phyloP scores from a whole-genome alignment of 2,113 vertebrate species.

The Nothobranchius furzeri region DNA sequence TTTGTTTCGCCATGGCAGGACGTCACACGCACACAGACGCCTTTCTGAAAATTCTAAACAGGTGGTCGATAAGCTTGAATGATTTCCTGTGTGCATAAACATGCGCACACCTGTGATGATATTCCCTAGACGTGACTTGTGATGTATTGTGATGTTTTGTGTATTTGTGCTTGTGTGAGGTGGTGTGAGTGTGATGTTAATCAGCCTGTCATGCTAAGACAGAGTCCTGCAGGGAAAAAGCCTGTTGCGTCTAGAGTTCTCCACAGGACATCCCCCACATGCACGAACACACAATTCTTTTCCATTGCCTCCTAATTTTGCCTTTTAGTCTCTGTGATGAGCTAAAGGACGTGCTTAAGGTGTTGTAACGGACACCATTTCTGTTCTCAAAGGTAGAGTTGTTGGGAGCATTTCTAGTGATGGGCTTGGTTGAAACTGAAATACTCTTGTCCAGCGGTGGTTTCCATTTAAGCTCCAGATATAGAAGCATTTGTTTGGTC shows the following conservation, averaged over 20 bases:
- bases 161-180: slow-evolving; percentile 25
- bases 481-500: no score
- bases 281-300: slow-evolving; percentile 17
- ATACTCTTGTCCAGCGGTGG: no score
- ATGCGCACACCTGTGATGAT: slow-evolving; percentile 45
- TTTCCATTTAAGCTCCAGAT: no score
- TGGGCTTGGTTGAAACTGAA: no score
- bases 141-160: slow-evolving; percentile 37
- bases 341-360: slow-evolving; percentile 3
- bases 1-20: slow-evolving; percentile 41
- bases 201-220: slow-evolving; percentile 67
- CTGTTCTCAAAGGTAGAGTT: no score
- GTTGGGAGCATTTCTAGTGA: no score
- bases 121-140: slow-evolving; percentile 53
- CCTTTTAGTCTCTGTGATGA: slow-evolving; percentile 7
- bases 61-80: slow-evolving; percentile 65
- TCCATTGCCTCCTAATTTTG: slow-evolving; percentile 28
- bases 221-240: slow-evolving; percentile 63
- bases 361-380: not conserved
- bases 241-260: slow-evolving; percentile 64
- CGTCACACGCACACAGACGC: slow-evolving; percentile 22
- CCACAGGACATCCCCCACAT: slow-evolving; percentile 44
- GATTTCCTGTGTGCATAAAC: slow-evolving; percentile 34
- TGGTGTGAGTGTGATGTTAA: slow-evolving; percentile 57
- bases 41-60: slow-evolving; percentile 62